Evolutionary conservation across 2,797 vertebrate genomes (phyloP).

Genomic region (Microtus agrestis): DNA sequence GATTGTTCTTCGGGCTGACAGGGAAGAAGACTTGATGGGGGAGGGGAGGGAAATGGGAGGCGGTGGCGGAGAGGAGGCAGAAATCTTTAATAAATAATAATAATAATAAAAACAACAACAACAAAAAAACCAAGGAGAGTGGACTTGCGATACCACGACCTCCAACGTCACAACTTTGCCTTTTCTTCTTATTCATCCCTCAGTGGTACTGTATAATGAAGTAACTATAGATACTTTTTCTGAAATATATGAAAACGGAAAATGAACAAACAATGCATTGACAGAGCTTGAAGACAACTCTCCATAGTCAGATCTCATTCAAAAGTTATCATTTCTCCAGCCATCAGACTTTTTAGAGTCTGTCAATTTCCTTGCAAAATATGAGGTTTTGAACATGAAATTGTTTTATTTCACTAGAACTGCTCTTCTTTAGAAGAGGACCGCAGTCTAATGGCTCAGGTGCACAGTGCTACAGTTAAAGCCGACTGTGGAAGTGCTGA

Average conservation of each 20-base stretch:
- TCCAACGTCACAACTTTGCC: not conserved
- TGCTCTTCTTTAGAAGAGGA: constrained; percentile 23
- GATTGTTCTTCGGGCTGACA: too few relatives aligned
- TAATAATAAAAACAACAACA: too few relatives aligned
- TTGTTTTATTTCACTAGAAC: constrained; percentile 59
- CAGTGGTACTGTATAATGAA: not conserved
- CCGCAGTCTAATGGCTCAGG: not conserved
- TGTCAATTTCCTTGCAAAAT: constrained; percentile 66
- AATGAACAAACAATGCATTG: constrained; percentile 65
- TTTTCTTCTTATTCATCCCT: constrained; percentile 46
- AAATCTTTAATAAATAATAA: too few relatives aligned
- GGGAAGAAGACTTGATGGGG: too few relatives aligned
- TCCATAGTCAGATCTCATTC: constrained; percentile 65
- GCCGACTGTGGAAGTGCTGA: not conserved
- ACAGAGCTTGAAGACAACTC: constrained; percentile 66
- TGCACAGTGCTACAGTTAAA: constrained; percentile 44
- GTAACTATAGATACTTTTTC: constrained; percentile 70
- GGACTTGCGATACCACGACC: not conserved
- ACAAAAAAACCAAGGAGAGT: not conserved
- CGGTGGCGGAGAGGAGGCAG: too few relatives aligned
- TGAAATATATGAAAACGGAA: constrained; percentile 67
- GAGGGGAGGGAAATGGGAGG: too few relatives aligned
- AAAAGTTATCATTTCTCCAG: constrained; percentile 57
- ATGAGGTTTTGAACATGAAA: constrained; percentile 58
- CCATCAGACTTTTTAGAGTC: constrained; percentile 27